Evolutionary conservation across 2,888 invertebrate species (phyloP), one percentile per base, ranked within the genome.

Genomic region (Enoplolaimus lenunculus): DNA sequence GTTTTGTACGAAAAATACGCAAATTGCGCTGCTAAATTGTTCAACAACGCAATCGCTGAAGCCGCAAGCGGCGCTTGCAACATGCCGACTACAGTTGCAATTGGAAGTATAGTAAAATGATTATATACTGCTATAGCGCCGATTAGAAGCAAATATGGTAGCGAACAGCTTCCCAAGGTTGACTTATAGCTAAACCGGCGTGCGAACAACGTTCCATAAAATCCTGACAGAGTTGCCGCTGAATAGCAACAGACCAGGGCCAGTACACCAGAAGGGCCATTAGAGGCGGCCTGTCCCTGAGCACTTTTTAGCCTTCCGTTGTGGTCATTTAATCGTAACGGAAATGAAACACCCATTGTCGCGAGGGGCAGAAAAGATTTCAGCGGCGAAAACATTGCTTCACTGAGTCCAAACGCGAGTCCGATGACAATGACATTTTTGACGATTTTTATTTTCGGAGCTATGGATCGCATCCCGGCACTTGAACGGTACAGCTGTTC

Each of bases 351-450:
- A 64, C n/a, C 64, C 64, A 30, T 64, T 28, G 13, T n/a, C n/a
- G n/a, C n/a, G 21, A 68, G 7, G 29, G 64, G 26, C 59, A 68
- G 45, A 29, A 3, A 68, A 7, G 68, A 29, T 2, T 60, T 26
- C 21, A 62, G 28, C 7, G 64, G 64, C 7, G 30, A 29, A 62
- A 13, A 62, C 64, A 62, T 62, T 7, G 64, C 26, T 7, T 62
- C 30, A 13, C 16, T 7, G 13, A 62, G n/a, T 13, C 30, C 28
- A 62, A 62, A 62, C 13, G 30, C 7, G 31, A 62, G 7, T 7
- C 68, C 68, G 57, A 69, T 60, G 7, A 69, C 64, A n/a, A 69
- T 21, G 2, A 69, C 45, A 29, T 69, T 69, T 66, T 69, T 69
- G 7, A 69, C 13, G 3, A 69, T 66, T n/a, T 31, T 30, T 16